Percentiles rank a stretch among this genome's conserved stretches.
phyloP scores from a whole-genome alignment of 2,113 vertebrate genomes.

The Martes martes region DNA sequence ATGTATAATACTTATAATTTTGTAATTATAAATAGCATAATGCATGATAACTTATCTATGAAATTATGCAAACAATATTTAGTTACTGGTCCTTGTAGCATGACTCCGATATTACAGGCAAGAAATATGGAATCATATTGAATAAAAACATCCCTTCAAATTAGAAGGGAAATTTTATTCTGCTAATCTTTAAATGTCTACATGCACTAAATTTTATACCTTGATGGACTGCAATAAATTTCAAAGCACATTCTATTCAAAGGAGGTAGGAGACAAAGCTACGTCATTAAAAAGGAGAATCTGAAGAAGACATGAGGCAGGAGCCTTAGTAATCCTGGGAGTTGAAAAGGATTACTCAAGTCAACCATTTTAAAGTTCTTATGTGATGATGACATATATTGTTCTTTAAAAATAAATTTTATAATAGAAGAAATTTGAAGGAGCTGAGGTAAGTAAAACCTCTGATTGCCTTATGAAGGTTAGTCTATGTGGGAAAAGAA shows the following conservation, averaged over 20 bases:
- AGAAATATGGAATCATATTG: not conserved
- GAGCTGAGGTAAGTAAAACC: not conserved
- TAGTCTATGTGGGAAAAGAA: not conserved
- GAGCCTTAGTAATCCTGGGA: not conserved
- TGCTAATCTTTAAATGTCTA: not conserved
- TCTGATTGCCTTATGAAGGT: not conserved
- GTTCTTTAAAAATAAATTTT: not conserved
- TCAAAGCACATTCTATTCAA: not conserved
- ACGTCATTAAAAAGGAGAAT: not conserved
- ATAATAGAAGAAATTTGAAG: not conserved
- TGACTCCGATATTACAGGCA: not conserved
- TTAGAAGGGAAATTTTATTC: not conserved
- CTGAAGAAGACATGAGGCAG: not conserved
- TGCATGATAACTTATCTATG: not conserved
- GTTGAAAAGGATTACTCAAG: not conserved
- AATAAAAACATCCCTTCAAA: not conserved
- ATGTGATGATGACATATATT: not conserved
- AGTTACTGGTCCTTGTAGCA: not conserved
- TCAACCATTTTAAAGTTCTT: not conserved
- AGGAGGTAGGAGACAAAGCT: not conserved
- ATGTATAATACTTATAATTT: not conserved
- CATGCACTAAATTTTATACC: not conserved
- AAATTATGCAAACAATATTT: constrained; percentile 20
- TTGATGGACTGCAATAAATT: not conserved
- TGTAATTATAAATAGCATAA: not conserved